Percentiles rank a stretch among this genome's conserved stretches.
Evolutionary conservation across 2,797 vertebrate species (phyloP).

Genomic region (Sebastes minor): DNA sequence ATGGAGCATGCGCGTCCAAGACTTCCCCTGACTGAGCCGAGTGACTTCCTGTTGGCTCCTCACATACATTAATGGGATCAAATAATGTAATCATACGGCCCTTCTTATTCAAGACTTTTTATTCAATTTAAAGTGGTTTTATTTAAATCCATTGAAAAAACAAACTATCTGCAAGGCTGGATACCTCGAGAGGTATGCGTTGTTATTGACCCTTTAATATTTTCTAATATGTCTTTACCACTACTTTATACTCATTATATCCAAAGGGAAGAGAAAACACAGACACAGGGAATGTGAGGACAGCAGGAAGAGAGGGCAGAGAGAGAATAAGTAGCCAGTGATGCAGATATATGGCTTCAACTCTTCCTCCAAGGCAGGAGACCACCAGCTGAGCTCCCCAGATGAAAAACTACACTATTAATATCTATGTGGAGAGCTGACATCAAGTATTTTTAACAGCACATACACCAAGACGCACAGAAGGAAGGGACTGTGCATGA

Average conservation of each 20-base stretch:
- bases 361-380: constrained; percentile 58
- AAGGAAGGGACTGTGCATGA: neutral
- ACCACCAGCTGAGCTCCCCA: constrained; percentile 70
- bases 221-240: constrained; percentile 25
- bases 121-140: neutral
- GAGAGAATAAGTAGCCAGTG: constrained; percentile 44
- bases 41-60: neutral
- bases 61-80: neutral
- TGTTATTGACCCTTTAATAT: constrained; percentile 18
- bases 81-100: neutral
- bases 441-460: constrained; percentile 26
- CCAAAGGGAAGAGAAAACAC: constrained; percentile 7
- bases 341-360: constrained; percentile 61
- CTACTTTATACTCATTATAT: constrained; percentile 27
- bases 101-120: neutral
- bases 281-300: constrained; percentile 30
- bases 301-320: constrained; percentile 1
- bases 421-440: constrained; percentile 60
- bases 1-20: too few species aligned
- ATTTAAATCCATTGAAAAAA: neutral
- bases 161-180: neutral
- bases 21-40: neutral
- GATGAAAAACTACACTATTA: constrained; percentile 64
- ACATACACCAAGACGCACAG: neutral
- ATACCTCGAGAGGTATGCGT: neutral